Evolutionary conservation across 2,797 vertebrate genomes (phyloP).

Genomic region (Microcaecilia unicolor): DNA sequence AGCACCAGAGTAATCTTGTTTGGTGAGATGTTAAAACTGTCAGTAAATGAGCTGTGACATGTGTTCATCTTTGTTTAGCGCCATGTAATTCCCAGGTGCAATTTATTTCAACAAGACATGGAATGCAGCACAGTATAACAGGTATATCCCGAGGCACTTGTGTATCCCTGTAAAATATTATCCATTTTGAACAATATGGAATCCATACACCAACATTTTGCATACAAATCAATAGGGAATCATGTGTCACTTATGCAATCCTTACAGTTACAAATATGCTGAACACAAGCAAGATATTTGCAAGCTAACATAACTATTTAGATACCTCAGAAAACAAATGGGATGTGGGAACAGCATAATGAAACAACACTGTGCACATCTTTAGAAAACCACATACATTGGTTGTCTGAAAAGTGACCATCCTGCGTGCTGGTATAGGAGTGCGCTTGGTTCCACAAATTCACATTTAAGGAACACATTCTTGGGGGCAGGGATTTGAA

Average conservation of each 20-base stretch:
- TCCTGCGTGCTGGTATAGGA: no score
- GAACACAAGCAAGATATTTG: conserved; percentile 14
- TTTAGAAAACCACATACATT: no score
- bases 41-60: conserved; percentile 51
- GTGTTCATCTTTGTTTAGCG: conserved; percentile 58
- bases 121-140: conserved; percentile 59
- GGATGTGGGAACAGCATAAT: no score
- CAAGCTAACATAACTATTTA: conserved; percentile 22
- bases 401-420: no score
- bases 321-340: conserved; percentile 16
- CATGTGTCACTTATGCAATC: conserved; percentile 31
- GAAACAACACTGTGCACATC: no score
- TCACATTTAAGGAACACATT: no score
- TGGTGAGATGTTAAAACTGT: conserved; percentile 45
- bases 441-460: no score
- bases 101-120: conserved; percentile 51
- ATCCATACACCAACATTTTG: conserved; percentile 33
- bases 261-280: conserved; percentile 31
- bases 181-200: conserved; percentile 55
- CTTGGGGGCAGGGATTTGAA: no score
- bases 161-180: conserved; percentile 52
- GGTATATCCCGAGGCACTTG: conserved; percentile 50
- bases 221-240: conserved; percentile 25
- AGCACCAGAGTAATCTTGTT: conserved; percentile 22
- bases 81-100: conserved; percentile 52